A percentile compares a stretch with the other conserved stretches of the same genome.
phyloP scores from a whole-genome alignment of 2,797 vertebrate genomes.

The Diplodus sargus region DNA sequence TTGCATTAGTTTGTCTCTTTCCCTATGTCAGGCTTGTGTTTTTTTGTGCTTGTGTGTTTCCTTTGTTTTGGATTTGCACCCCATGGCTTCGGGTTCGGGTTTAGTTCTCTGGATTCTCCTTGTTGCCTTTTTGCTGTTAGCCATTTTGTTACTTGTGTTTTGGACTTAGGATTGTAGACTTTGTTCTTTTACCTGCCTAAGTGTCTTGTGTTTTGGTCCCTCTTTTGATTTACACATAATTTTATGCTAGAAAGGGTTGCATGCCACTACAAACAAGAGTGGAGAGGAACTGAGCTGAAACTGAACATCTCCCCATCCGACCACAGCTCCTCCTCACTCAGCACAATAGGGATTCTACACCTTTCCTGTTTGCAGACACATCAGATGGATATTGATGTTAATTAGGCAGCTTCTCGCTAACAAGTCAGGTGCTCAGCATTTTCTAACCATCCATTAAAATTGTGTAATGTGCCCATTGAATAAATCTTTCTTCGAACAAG shows the following conservation, averaged over 20 bases:
- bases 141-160: too few relatives aligned
- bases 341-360: slow-evolving; percentile 15
- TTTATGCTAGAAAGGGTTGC: background rate
- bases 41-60: too few relatives aligned
- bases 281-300: background rate
- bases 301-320: background rate
- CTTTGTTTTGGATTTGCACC: too few relatives aligned
- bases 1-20: too few relatives aligned
- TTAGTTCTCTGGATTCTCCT: too few relatives aligned
- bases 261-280: background rate
- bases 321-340: slow-evolving; percentile 1
- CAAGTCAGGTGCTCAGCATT: slow-evolving; percentile 69
- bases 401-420: slow-evolving; percentile 70
- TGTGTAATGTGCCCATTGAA: slow-evolving; percentile 71
- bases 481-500: slow-evolving; percentile 70
- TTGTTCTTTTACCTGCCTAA: too few relatives aligned
- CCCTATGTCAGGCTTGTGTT: too few relatives aligned
- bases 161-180: too few relatives aligned
- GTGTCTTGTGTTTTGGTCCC: too few relatives aligned
- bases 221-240: too few relatives aligned
- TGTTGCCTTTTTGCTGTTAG: too few relatives aligned
- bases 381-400: slow-evolving; percentile 75
- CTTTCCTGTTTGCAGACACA: slow-evolving; percentile 51
- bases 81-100: too few relatives aligned
- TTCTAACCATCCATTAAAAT: slow-evolving; percentile 78